These are phyloP conservation scores for Drosophila cardini DNA, from an alignment of 1,140 invertebrate species.

Conservation along the genomic window DNA sequence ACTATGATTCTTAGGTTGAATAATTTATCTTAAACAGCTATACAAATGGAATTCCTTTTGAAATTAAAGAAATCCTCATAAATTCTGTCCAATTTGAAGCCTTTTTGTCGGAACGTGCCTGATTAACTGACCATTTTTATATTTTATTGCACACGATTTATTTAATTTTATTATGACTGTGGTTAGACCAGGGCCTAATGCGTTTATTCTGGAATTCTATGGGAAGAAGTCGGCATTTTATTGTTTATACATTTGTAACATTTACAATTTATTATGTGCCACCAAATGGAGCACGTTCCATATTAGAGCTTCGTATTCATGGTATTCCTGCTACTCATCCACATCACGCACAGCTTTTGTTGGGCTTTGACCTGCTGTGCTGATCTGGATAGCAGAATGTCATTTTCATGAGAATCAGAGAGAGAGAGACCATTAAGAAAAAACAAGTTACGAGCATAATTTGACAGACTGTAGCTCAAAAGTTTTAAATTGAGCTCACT, in stretches of 20 bases:
- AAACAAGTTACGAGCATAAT: slow-evolving; percentile 59
- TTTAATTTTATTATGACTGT: slow-evolving; percentile 59
- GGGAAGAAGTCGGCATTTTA: slow-evolving; percentile 15
- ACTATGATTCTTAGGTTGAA: too few species aligned
- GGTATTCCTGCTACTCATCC: neutral
- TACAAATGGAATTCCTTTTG: neutral
- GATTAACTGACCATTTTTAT: slow-evolving; percentile 48
- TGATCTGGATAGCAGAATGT: slow-evolving; percentile 48
- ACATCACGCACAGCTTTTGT: slow-evolving; percentile 34
- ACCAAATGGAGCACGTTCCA: slow-evolving; percentile 53
- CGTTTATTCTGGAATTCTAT: slow-evolving; percentile 37
- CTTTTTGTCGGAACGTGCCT: slow-evolving; percentile 52
- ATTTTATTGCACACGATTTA: slow-evolving; percentile 51
- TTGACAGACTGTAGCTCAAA: slow-evolving; percentile 7
- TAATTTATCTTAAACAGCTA: neutral
- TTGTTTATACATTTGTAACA: slow-evolving; percentile 40
- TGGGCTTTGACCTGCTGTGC: slow-evolving; percentile 47
- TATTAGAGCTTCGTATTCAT: neutral
- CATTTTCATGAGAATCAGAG: slow-evolving; percentile 54
- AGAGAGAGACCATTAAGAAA: slow-evolving; percentile 33
- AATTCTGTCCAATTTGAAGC: slow-evolving; percentile 5
- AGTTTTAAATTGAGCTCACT: slow-evolving; percentile 5
- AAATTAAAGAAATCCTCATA: neutral
- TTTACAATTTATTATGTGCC: slow-evolving; percentile 31
- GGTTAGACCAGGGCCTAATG: slow-evolving; percentile 23